A percentile compares a stretch with the other conserved stretches of the same genome.
Conservation (phyloP, 2,888 invertebrate genomes). For the Scaptomyza reducta region DNA sequence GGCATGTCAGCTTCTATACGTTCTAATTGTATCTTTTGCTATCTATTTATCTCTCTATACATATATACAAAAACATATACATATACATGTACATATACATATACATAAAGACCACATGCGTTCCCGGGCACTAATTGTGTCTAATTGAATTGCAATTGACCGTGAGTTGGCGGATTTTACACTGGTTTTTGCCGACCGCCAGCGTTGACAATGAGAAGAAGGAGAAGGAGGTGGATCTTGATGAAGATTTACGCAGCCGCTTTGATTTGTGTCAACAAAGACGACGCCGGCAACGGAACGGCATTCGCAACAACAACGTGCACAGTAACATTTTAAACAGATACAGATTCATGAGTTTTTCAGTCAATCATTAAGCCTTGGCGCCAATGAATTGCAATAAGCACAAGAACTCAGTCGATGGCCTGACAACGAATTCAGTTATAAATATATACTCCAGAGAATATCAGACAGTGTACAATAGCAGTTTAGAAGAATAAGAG, state of each 20-base stretch:
- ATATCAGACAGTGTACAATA: too few relatives aligned
- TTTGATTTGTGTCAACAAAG: conserved; percentile 79
- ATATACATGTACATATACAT: conserved; percentile 16
- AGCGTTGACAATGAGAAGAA: conserved; percentile 24
- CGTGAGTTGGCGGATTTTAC: conserved; percentile 80
- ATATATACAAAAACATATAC: conserved; percentile 8
- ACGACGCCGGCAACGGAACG: conserved; percentile 21
- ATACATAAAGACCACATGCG: conserved; percentile 22
- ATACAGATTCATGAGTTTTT: conserved; percentile 37
- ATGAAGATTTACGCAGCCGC: conserved; percentile 77
- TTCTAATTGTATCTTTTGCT: conserved; percentile 29
- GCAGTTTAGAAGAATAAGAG: neutral
- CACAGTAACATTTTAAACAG: conserved; percentile 15
- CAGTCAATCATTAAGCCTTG: conserved; percentile 50
- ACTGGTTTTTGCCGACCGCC: conserved; percentile 63
- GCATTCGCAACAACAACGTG: conserved; percentile 1
- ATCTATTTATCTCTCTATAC: conserved; percentile 36
- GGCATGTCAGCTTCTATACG: conserved; percentile 55
- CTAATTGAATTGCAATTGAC: conserved; percentile 81
- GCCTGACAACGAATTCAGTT: neutral
- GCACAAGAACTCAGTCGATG: conserved; percentile 10
- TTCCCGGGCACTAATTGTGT: conserved; percentile 74
- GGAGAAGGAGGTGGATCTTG: conserved; percentile 43
- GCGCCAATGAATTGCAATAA: conserved; percentile 57
- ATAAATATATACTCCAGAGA: neutral